Percentiles rank a stretch among this genome's conserved stretches.
Evolutionary conservation across 2,888 invertebrate genomes (phyloP).

Genomic region (Chymomyza caudatula): DNA sequence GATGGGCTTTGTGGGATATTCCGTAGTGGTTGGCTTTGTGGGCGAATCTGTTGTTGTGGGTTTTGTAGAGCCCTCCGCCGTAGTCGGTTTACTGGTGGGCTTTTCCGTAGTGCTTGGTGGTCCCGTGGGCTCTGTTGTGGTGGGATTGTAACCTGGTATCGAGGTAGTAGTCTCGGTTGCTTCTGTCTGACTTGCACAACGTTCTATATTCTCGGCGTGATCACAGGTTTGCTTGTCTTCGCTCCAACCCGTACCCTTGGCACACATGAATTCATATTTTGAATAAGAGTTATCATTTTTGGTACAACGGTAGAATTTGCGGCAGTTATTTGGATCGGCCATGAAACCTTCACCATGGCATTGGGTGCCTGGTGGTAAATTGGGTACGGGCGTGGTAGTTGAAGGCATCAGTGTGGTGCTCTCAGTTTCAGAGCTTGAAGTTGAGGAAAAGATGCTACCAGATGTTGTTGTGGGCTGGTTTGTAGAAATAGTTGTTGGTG

Average conservation of each 20-base stretch:
- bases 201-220: slow-evolving; percentile 76
- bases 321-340: slow-evolving; percentile 81
- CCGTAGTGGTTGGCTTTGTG: too few relatives aligned
- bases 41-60: neutral
- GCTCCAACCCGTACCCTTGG: slow-evolving; percentile 85
- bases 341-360: slow-evolving; percentile 82
- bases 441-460: neutral
- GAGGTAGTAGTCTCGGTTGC: slow-evolving; percentile 34
- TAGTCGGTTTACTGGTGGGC: neutral
- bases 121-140: slow-evolving; percentile 21
- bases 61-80: neutral
- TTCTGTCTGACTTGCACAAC: slow-evolving; percentile 65
- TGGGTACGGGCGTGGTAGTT: slow-evolving; percentile 61
- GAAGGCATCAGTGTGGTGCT: slow-evolving; percentile 55
- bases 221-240: slow-evolving; percentile 82
- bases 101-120: neutral
- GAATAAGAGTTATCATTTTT: slow-evolving; percentile 77
- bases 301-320: slow-evolving; percentile 82
- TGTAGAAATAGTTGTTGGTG: slow-evolving; percentile 12
- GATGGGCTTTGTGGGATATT: neutral
- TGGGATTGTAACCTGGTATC: slow-evolving; percentile 44
- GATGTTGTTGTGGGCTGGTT: slow-evolving; percentile 5
- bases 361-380: slow-evolving; percentile 72
- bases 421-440: slow-evolving; percentile 20
- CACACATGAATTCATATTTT: slow-evolving; percentile 81